phyloP scores from a whole-genome alignment of 2,888 invertebrate genomes.

The Archips crataeganus region DNA sequence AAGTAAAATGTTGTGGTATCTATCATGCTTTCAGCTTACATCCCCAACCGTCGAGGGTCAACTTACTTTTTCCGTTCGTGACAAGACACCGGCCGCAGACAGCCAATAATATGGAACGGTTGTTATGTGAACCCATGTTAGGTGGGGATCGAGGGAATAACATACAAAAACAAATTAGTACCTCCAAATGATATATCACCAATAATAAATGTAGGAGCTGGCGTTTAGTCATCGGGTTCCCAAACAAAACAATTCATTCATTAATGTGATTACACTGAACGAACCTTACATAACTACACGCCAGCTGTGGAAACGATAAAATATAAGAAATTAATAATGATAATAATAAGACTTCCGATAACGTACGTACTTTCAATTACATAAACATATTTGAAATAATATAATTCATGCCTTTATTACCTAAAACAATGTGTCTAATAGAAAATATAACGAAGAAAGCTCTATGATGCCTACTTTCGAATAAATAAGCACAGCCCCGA shows the following conservation, averaged over 20 bases:
- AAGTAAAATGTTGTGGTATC: constrained; percentile 51
- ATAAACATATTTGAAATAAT: constrained; percentile 23
- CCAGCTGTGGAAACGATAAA: constrained; percentile 63
- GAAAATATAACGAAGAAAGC: constrained; percentile 49
- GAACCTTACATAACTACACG: constrained; percentile 53
- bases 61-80: constrained; percentile 77
- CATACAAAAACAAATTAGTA: constrained; percentile 83
- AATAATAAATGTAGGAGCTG: constrained; percentile 43
- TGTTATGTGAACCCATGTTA: constrained; percentile 78
- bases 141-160: constrained; percentile 77
- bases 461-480: constrained; percentile 53
- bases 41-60: constrained; percentile 58
- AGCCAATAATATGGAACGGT: constrained; percentile 72
- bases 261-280: constrained; percentile 37
- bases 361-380: constrained; percentile 42
- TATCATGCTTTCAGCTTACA: constrained; percentile 66
- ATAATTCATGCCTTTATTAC: constrained; percentile 27
- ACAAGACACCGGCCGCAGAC: constrained; percentile 65
- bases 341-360: constrained; percentile 53
- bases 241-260: constrained; percentile 37
- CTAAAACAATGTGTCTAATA: constrained; percentile 15
- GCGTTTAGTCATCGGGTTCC: constrained; percentile 49
- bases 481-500: constrained; percentile 57
- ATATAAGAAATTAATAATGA: constrained; percentile 50
- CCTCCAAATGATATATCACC: constrained; percentile 62